A percentile compares a stretch with the other conserved stretches of the same genome.
These are phyloP conservation scores for Conchocele bisecta DNA, from an alignment of 2,888 invertebrate genomes.

Conservation along the genomic window DNA sequence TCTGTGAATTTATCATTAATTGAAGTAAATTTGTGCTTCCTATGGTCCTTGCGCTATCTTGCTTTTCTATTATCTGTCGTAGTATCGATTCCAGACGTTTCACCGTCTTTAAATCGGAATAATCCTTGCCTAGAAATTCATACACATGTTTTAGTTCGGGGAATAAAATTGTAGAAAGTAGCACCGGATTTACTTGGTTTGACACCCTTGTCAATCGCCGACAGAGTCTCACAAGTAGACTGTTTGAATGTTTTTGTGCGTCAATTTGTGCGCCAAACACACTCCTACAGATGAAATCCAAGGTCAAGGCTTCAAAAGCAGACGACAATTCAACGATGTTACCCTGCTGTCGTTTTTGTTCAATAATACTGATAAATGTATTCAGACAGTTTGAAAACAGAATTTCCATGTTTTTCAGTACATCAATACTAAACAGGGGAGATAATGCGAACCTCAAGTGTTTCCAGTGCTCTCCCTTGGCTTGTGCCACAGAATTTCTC, in stretches of 20 bases:
- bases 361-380: constrained; percentile 13
- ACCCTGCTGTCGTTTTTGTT: not conserved
- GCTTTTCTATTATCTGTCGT: constrained; percentile 28
- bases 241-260: constrained; percentile 43
- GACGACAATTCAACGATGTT: constrained; percentile 29
- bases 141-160: constrained; percentile 45
- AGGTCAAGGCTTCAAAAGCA: constrained; percentile 51
- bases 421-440: constrained; percentile 46
- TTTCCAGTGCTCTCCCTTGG: constrained; percentile 43
- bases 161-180: constrained; percentile 35
- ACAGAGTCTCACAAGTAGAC: constrained; percentile 52
- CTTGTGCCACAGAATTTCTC: constrained; percentile 31
- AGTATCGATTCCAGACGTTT: constrained; percentile 24
- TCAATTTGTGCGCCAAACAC: constrained; percentile 62
- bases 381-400: constrained; percentile 30
- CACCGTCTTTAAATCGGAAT: constrained; percentile 42
- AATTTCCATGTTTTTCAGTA: constrained; percentile 51
- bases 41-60: constrained; percentile 17
- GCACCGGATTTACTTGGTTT: constrained; percentile 37
- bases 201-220: no score
- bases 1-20: constrained; percentile 51
- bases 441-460: constrained; percentile 44
- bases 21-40: constrained; percentile 43
- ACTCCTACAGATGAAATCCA: constrained; percentile 64
- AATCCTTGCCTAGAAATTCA: constrained; percentile 36